Evolutionary conservation across 2,113 vertebrate genomes (phyloP).

Genomic region (Brienomyrus brachyistius): DNA sequence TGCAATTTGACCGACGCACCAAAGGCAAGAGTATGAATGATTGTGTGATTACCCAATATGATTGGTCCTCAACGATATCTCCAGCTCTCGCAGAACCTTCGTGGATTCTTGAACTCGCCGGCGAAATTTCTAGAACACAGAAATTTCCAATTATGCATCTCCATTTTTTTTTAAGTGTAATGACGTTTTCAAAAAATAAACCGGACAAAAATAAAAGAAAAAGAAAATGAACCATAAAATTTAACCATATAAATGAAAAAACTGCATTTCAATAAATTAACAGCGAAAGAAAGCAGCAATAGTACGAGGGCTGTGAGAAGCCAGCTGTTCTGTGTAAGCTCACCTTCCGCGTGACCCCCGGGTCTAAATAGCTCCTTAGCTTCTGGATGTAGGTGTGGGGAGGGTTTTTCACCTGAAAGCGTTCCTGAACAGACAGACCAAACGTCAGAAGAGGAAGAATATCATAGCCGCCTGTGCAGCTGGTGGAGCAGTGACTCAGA

Average conservation of each 20-base stretch:
- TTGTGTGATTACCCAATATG: conserved; percentile 42
- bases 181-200: neutral
- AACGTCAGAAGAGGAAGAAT: neutral
- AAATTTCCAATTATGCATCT: conserved; percentile 12
- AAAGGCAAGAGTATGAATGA: neutral
- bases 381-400: conserved; percentile 97
- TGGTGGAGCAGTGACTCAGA: neutral
- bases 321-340: conserved; percentile 19
- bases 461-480: neutral
- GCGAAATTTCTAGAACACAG: conserved; percentile 79
- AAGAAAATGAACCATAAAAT: neutral
- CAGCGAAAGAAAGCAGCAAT: neutral
- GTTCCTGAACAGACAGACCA: conserved; percentile 61
- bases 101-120: conserved; percentile 90
- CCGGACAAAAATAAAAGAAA: neutral
- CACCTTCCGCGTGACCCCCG: conserved; percentile 86
- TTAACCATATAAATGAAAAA: neutral
- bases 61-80: conserved; percentile 93
- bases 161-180: neutral
- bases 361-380: conserved; percentile 86
- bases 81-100: conserved; percentile 88
- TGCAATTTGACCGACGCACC: neutral
- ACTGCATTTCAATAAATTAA: neutral
- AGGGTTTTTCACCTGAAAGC: conserved; percentile 95
- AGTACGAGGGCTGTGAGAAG: neutral